Conservation (phyloP, 1,140 invertebrate genomes). For the Agrypnia vestita region DNA sequence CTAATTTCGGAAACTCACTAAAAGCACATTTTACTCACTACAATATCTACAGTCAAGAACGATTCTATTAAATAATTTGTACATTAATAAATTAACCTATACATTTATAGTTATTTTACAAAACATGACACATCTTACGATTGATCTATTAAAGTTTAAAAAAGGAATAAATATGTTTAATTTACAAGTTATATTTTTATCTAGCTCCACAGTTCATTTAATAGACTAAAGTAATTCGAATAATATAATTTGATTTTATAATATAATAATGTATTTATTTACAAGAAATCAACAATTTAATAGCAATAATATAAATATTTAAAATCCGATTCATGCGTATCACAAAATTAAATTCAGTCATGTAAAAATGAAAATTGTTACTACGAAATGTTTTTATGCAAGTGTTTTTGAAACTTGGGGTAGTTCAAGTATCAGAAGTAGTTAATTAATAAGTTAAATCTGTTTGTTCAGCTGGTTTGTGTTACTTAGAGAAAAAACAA, state of each 20-base stretch:
- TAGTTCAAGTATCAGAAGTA: no score
- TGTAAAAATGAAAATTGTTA: neutral
- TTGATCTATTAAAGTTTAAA: conserved; percentile 10
- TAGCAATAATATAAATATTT: neutral
- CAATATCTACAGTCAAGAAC: conserved; percentile 46
- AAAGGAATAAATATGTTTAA: conserved; percentile 36
- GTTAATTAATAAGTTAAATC: no score
- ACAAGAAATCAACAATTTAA: neutral
- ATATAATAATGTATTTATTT: neutral
- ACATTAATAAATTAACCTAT: conserved; percentile 59
- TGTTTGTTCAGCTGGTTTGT: no score
- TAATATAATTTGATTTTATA: conserved; percentile 12
- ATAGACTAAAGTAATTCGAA: neutral
- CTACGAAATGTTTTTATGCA: no score
- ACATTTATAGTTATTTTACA: conserved; percentile 38
- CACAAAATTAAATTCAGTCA: conserved; percentile 15
- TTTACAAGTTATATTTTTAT: no score
- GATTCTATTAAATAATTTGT: conserved; percentile 56
- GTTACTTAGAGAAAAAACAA: no score
- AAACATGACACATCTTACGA: conserved; percentile 44
- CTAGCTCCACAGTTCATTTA: no score
- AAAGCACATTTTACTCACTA: conserved; percentile 47
- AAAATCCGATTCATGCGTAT: neutral
- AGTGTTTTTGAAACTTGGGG: no score
- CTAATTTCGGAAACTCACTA: conserved; percentile 59